Evolutionary conservation across 23 tunicate genomes (phyloP), one percentile per base, ranked within the genome.

Genomic region (Halocynthia roretzi): DNA sequence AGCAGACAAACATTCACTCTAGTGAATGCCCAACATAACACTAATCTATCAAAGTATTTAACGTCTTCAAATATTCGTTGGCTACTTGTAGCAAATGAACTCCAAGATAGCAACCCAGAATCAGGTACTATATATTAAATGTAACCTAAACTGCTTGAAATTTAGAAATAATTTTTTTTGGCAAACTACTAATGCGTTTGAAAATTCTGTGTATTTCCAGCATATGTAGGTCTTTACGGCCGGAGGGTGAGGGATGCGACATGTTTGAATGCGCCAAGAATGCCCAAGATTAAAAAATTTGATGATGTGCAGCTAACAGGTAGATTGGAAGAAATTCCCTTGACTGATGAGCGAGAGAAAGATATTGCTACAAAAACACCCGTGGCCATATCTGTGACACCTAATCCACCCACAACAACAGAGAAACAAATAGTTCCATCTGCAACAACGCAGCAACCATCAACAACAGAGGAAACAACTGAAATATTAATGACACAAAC

Each of bases 231-330:
- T 7, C 40, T 74, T 23, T 74, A 54, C 63, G 6, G 51, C 31
- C 78, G 56, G 14, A 62, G 63, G 23, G 22, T 74, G 8, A 74
- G 17, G 31, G 78, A 74, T 54, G 78, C 78, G 17, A 54, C 50
- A 8, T 74, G 78, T 50, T 52, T 50, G 5, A 74, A 74, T 17
- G 60, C 78, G 9, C 64, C 78, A 56, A 53, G 22, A 10, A 74
- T 74, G 78, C 19, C 19, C 10, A 48, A 74, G n/a, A 56, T 74
- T 10, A 12, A 5, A 15, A 14, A 12, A n/a, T 17, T 20, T 17
- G 19, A 67, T 67, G 23, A 48, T 67, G 2, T 48, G 40, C 71
- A 14, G 40, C 22, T 11, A 67, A 50, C 51, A 54, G 50, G 50
- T 21, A 5, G 18, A 71, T 52, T n/a, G 44, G 9, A 15, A 71